Base-by-base conservation (phyloP, 2,888 invertebrate genomes). In the Scelioninae gen. 1 region DNA sequence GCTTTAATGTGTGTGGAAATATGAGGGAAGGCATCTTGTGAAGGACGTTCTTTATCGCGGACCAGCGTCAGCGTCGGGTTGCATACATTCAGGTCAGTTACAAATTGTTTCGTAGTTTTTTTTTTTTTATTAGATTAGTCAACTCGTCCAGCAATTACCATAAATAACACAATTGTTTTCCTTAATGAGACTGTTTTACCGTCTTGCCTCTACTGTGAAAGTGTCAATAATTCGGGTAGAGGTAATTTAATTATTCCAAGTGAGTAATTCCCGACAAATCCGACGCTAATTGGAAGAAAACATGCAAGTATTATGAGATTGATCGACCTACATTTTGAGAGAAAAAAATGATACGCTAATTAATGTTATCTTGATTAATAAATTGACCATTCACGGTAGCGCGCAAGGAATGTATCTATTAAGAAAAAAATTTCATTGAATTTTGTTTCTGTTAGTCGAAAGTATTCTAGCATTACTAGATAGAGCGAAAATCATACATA, bases 1-100 rank as follows among this genome's bases (percentile, higher is more conserved):
- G 97, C 0, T 96, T 98, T 92, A 95, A 96, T 89, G 96, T 97
- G 84, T 95, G 95, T 77, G 98, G 98, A n/a, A 97, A 97, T 87
- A 97, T 97, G 94, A 94, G 96, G 75, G 97, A 98, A 85, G 98
- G 98, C 0, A 97, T 98, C 78, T 96, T 95, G 95, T 98, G 49
- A 97, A 97, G 91, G 97, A 97, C 85, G 95, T 98, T 13, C 94
- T 97, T 65, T 95, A 97, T 88, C 95, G 96, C 84, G 98, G 98
- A 0, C 98, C 98, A 0, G 98, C 98, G 0, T 96, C 95, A 0
- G 97, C 97, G 86, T 97, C 96, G 5, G 96, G 96, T 81, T 94
- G 94, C 89, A 94, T 98, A 86, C 95, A 95, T 92, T 95, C 96
- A 91, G 97, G 97, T 97, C 91, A 90, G 89, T 89, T 66, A 23